phyloP scores from a whole-genome alignment of 2,888 invertebrate genomes.

The Neoitamus cyanurus region DNA sequence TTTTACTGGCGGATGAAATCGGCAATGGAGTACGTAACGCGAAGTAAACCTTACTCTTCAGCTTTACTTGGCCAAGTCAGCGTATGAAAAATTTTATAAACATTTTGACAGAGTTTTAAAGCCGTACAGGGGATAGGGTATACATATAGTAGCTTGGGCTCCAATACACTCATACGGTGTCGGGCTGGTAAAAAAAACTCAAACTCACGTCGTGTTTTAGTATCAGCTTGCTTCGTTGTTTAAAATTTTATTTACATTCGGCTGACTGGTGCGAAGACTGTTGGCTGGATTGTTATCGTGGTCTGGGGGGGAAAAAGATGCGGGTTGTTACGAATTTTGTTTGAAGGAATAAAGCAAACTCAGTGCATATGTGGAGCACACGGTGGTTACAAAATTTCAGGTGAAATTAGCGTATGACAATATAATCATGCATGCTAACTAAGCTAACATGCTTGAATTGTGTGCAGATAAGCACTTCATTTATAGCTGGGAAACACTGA shows the following conservation, averaged over 20 bases:
- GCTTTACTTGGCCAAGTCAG: neutral
- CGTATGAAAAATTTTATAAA: slow-evolving; percentile 36
- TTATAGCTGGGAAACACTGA: neutral
- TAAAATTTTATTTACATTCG: slow-evolving; percentile 29
- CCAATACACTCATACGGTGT: neutral
- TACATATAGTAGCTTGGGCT: neutral
- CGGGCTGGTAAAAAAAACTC: neutral
- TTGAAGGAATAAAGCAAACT: slow-evolving; percentile 14
- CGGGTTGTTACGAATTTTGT: slow-evolving; percentile 20
- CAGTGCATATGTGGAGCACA: neutral
- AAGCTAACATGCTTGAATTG: slow-evolving; percentile 34
- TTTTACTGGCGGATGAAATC: neutral
- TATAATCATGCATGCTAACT: slow-evolving; percentile 17
- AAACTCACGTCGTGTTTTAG: slow-evolving; percentile 2
- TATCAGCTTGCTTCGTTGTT: neutral
- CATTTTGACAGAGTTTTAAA: slow-evolving; percentile 20
- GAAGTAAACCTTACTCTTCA: slow-evolving; percentile 1
- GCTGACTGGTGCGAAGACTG: slow-evolving; percentile 26
- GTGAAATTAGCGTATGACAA: slow-evolving; percentile 43
- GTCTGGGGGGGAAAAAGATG: slow-evolving; percentile 10
- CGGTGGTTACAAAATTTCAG: slow-evolving; percentile 40
- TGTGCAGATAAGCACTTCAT: slow-evolving; percentile 32
- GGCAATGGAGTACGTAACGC: neutral
- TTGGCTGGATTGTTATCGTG: slow-evolving; percentile 17
- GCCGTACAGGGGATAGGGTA: neutral